These are phyloP conservation scores for Hydrolagus colliei DNA, from an alignment of 2,797 vertebrate genomes.

Conservation along the genomic window DNA sequence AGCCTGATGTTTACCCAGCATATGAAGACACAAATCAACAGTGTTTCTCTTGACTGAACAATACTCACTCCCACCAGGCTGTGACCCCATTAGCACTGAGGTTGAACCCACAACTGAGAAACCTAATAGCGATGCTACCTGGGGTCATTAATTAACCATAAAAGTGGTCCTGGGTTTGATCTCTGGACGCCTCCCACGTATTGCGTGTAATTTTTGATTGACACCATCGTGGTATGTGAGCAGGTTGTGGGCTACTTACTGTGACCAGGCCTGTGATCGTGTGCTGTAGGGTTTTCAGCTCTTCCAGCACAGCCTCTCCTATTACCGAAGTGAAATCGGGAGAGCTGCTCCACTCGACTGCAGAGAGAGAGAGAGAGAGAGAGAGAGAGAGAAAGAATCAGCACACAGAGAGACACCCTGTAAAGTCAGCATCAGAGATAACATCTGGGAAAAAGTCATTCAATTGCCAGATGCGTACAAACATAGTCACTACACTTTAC, in stretches of 20 bases:
- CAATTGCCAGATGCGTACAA: too few species aligned
- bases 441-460: background rate
- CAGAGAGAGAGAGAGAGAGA: slow-evolving; percentile 37
- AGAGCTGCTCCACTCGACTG: slow-evolving; percentile 76
- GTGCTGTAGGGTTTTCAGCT: slow-evolving; percentile 62
- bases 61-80: slow-evolving; percentile 46
- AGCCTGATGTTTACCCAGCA: background rate
- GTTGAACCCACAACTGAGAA: slow-evolving; percentile 27
- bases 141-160: slow-evolving; percentile 39
- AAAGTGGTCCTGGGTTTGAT: slow-evolving; percentile 37
- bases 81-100: slow-evolving; percentile 44
- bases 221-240: background rate
- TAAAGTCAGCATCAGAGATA: background rate
- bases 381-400: slow-evolving; percentile 14
- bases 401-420: background rate
- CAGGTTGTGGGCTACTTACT: slow-evolving; percentile 55
- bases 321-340: slow-evolving; percentile 58
- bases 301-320: slow-evolving; percentile 69
- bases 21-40: background rate
- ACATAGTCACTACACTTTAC: too few species aligned
- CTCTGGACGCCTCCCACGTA: slow-evolving; percentile 38
- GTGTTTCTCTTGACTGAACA: background rate
- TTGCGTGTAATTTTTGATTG: background rate
- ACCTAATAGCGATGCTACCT: slow-evolving; percentile 34
- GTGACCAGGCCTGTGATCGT: slow-evolving; percentile 67